phyloP scores from a whole-genome alignment of 2,113 vertebrate genomes.

The Cygnus buccinator region DNA sequence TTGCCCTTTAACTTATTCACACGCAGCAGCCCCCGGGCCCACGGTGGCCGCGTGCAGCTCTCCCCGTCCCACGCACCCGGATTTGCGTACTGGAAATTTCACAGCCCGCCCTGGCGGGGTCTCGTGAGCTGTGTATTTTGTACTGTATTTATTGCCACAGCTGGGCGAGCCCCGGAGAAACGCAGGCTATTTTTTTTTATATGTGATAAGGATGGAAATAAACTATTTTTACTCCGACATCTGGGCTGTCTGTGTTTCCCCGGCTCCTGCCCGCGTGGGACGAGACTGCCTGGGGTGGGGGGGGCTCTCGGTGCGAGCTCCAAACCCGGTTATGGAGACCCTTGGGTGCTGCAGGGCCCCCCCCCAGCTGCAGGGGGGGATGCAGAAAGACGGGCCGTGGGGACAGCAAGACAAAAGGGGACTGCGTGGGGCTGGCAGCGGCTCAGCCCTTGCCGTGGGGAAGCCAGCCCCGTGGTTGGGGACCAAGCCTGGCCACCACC shows the following conservation, averaged over 20 bases:
- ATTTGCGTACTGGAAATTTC: background rate
- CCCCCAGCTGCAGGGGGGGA: too few relatives aligned
- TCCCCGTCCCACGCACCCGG: background rate
- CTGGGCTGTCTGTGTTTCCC: background rate
- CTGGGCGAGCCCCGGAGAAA: background rate
- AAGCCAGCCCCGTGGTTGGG: too few relatives aligned
- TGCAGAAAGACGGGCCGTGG: background rate
- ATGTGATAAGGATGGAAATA: slow-evolving; percentile 8
- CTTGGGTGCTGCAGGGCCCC: background rate
- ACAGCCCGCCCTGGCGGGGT: background rate
- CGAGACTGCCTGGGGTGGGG: background rate
- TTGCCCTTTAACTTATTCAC: slow-evolving; percentile 36
- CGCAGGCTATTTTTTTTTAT: background rate
- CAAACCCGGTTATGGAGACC: background rate
- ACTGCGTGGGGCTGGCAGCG: accelerated
- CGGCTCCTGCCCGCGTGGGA: accelerated
- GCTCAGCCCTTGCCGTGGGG: background rate
- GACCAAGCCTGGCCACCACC: too few relatives aligned
- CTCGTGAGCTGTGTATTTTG: background rate
- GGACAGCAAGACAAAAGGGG: background rate
- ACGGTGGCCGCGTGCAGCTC: background rate
- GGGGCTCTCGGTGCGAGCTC: background rate
- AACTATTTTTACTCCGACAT: slow-evolving; percentile 13
- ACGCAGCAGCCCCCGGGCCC: background rate
- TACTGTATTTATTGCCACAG: slow-evolving; percentile 49